Evolutionary conservation across 2,797 vertebrate species (phyloP).

Genomic region (Lateolabrax maculatus): DNA sequence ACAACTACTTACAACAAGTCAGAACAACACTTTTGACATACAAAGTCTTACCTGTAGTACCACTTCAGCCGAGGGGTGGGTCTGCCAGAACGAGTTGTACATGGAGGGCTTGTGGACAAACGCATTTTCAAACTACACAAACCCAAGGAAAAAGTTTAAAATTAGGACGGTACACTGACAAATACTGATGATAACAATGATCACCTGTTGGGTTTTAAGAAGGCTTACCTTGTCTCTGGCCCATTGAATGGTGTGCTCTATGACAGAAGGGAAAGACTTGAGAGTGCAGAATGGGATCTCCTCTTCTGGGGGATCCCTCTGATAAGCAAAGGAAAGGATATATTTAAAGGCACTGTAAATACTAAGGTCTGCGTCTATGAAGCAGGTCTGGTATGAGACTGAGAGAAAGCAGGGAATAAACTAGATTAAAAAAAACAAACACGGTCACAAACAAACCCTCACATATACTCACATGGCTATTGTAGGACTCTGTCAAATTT

Average conservation of each 20-base stretch:
- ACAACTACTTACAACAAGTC: neutral
- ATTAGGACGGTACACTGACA: neutral
- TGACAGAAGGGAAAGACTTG: conserved; percentile 97
- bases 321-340: conserved; percentile 18
- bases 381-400: neutral
- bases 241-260: conserved; percentile 99
- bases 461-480: conserved; percentile 95
- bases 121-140: conserved; percentile 94
- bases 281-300: conserved; percentile 99
- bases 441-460: neutral
- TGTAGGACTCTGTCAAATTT: conserved; percentile 97
- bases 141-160: neutral
- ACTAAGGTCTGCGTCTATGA: neutral
- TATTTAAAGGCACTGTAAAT: neutral
- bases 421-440: neutral
- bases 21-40: conserved; percentile 15
- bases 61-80: conserved; percentile 88
- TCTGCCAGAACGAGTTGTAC: conserved; percentile 98
- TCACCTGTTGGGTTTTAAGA: neutral
- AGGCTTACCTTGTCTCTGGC: conserved; percentile 95
- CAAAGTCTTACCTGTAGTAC: conserved; percentile 90
- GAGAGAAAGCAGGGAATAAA: neutral
- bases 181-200: neutral
- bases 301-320: conserved; percentile 98
- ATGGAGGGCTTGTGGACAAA: conserved; percentile 96